Percentiles rank a stretch among this genome's conserved stretches.
Conservation (phyloP, 2,797 vertebrate genomes). For the Argyrosomus regius region DNA sequence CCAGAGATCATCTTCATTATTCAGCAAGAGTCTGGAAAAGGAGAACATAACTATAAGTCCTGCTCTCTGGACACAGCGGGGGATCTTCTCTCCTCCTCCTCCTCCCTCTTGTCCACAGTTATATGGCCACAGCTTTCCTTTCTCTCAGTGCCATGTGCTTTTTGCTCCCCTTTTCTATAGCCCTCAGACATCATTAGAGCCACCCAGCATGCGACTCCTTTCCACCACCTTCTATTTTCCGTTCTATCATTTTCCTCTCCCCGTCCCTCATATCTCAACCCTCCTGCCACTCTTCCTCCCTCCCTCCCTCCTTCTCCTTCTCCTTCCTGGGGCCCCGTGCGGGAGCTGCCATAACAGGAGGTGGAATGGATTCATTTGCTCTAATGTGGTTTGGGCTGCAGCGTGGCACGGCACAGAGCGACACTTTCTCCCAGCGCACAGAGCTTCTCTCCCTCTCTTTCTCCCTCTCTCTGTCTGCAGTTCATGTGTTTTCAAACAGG, state of each 20-base stretch:
- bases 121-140: conserved; percentile 47
- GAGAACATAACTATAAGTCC: conserved; percentile 48
- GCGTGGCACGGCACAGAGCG: conserved; percentile 82
- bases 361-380: conserved; percentile 89
- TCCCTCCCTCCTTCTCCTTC: conserved; percentile 40
- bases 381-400: conserved; percentile 89
- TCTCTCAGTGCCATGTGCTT: conserved; percentile 55
- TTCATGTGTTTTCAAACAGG: conserved; percentile 89
- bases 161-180: conserved; percentile 67
- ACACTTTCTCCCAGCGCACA: conserved; percentile 81
- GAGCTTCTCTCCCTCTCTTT: conserved; percentile 57
- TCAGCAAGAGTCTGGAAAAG: conserved; percentile 47
- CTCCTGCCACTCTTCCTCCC: conserved; percentile 71
- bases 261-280: conserved; percentile 75
- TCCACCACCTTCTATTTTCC: conserved; percentile 80
- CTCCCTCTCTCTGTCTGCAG: conserved; percentile 74
- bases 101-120: conserved; percentile 47
- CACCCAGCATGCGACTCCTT: conserved; percentile 78
- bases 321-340: conserved; percentile 78
- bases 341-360: conserved; percentile 87
- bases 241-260: conserved; percentile 79
- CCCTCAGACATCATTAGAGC: conserved; percentile 83
- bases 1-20: conserved; percentile 69
- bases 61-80: conserved; percentile 62
- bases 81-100: conserved; percentile 41